phyloP scores from a whole-genome alignment of 2,797 vertebrate species.

The Hydrophis major region DNA sequence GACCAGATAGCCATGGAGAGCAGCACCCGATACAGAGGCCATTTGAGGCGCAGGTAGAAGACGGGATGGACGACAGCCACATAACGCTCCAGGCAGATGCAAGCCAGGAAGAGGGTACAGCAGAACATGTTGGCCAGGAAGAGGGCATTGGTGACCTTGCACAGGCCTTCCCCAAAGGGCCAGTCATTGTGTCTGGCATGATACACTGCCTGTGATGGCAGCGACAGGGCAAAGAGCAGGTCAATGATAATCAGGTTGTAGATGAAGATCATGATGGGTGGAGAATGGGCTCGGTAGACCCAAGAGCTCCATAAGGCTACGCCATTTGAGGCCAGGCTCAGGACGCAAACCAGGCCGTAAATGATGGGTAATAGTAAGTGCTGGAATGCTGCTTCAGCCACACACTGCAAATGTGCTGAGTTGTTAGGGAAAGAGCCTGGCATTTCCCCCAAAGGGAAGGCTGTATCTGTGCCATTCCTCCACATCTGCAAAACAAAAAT shows the following conservation, averaged over 20 bases:
- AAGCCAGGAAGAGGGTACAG: conserved; percentile 47
- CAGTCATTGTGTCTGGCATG: conserved; percentile 47
- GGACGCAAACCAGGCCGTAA: conserved; percentile 35
- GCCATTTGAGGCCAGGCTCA: conserved; percentile 25
- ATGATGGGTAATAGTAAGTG: conserved; percentile 40
- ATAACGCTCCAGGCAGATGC: conserved; percentile 51
- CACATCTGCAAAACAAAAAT: conserved; percentile 18
- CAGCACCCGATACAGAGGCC: conserved; percentile 36
- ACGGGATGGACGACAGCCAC: conserved; percentile 45
- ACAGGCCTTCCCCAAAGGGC: conserved; percentile 44
- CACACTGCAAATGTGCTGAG: conserved; percentile 2
- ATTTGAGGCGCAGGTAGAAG: conserved; percentile 24
- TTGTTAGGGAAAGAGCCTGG: not conserved
- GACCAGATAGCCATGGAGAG: conserved; percentile 44
- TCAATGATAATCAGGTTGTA: conserved; percentile 45
- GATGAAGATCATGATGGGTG: conserved; percentile 44
- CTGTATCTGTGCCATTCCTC: not conserved
- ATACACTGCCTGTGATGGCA: conserved; percentile 45
- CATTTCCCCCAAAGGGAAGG: not conserved
- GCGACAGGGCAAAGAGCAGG: conserved; percentile 40
- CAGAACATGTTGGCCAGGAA: conserved; percentile 55
- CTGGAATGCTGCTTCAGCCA: conserved; percentile 36
- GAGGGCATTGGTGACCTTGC: conserved; percentile 43
- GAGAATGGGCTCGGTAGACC: conserved; percentile 3
- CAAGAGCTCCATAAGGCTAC: conserved; percentile 26